These are phyloP conservation scores for Hexactinellida sp. DNA, from an alignment of 37 sponge, comb jelly and placozoan species.

Conservation along the genomic window DNA sequence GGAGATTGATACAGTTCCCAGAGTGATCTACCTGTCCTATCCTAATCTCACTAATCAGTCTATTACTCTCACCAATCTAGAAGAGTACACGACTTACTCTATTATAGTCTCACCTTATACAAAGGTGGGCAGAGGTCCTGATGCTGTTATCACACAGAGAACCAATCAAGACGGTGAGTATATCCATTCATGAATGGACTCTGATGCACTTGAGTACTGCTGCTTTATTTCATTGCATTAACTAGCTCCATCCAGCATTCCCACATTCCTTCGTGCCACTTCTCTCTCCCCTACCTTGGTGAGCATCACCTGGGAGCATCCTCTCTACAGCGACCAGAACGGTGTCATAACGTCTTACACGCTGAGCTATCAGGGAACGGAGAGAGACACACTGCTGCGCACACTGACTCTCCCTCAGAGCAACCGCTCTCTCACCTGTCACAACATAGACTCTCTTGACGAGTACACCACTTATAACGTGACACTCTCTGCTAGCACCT, in stretches of 20 bases:
- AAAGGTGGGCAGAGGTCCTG: conserved; percentile 1
- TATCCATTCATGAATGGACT: not conserved
- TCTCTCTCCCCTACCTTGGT: conserved; percentile 1
- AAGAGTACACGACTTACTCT: not conserved
- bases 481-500: not conserved
- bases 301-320: conserved; percentile 6
- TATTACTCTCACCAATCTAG: not conserved
- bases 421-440: conserved; percentile 1
- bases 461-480: not conserved
- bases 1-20: conserved; percentile 15
- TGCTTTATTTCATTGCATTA: not conserved
- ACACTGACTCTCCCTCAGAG: not conserved
- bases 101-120: not conserved
- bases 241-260: conserved; percentile 10
- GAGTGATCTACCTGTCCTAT: conserved; percentile 3
- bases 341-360: not conserved
- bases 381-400: not conserved
- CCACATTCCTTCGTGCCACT: not conserved
- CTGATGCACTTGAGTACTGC: not conserved
- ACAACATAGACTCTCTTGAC: not conserved
- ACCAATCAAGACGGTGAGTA: conserved; percentile 12
- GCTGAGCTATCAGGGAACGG: not conserved
- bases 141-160: conserved; percentile 6
- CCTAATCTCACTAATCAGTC: not conserved
- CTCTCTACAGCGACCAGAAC: not conserved